Evolutionary conservation across 2,888 invertebrate genomes (phyloP).

Genomic region (Phlogophora meticulosa): DNA sequence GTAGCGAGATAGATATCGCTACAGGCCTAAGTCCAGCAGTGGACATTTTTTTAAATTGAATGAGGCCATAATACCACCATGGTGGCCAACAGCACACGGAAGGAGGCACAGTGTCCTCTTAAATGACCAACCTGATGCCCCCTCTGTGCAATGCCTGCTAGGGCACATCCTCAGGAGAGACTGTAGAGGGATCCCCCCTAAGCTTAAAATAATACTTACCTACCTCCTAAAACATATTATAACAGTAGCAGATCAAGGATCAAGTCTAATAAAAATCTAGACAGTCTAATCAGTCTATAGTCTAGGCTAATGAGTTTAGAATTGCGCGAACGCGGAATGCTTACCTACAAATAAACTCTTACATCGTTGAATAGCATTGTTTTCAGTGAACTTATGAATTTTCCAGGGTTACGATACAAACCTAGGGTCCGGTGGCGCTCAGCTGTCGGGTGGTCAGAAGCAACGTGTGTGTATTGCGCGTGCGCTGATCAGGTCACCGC

Average conservation of each 20-base stretch:
- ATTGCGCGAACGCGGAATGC: neutral
- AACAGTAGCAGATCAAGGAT: neutral
- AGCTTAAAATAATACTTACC: neutral
- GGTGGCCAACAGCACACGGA: no score
- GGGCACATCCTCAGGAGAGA: no score
- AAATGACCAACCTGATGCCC: no score
- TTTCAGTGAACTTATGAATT: slow-evolving; percentile 4
- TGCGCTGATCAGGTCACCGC: slow-evolving; percentile 93
- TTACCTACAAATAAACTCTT: neutral
- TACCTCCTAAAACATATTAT: slow-evolving; percentile 1
- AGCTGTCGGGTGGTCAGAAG: slow-evolving; percentile 94
- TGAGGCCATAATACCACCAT: no score
- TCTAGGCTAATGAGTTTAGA: no score
- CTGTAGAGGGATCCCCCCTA: no score
- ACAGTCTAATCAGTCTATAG: no score
- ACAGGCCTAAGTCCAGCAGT: neutral
- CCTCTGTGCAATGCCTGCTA: no score
- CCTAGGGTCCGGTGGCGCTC: slow-evolving; percentile 93
- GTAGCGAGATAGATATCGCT: no score
- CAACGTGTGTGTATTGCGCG: slow-evolving; percentile 94
- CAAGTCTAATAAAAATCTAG: neutral
- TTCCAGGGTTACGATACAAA: slow-evolving; percentile 93
- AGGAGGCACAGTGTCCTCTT: no score
- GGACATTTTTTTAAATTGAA: neutral
- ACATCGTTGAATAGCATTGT: neutral